phyloP scores from a whole-genome alignment of 2,888 invertebrate species.

The Saturnia pavonia region DNA sequence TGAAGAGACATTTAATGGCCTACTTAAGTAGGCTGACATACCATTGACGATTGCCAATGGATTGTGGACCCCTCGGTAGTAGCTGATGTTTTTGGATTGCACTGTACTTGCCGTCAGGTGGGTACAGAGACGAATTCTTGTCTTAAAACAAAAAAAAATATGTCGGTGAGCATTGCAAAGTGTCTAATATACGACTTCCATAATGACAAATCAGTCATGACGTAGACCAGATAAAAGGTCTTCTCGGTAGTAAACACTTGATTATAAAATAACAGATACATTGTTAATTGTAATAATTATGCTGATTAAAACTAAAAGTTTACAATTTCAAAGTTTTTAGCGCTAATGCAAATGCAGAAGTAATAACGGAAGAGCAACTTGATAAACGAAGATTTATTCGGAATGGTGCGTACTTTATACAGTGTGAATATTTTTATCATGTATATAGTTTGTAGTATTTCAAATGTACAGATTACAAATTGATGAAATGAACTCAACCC shows the following conservation, averaged over 20 bases:
- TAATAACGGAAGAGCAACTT: background rate
- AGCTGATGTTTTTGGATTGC: no score
- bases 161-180: background rate
- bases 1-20: no score
- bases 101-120: no score
- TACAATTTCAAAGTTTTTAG: constrained; percentile 24
- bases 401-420: background rate
- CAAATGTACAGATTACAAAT: background rate
- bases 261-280: background rate
- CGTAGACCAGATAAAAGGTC: background rate
- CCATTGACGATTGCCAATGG: no score
- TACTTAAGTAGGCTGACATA: no score
- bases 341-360: constrained; percentile 9
- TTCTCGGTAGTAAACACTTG: background rate
- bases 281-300: background rate
- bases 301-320: background rate
- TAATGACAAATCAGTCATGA: background rate
- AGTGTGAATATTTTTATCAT: background rate
- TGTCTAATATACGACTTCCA: background rate
- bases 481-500: background rate
- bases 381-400: background rate
- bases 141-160: no score
- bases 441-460: background rate
- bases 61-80: no score
- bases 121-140: no score